These are phyloP conservation scores for Tachina grossa DNA, from an alignment of 2,888 invertebrate genomes.

Conservation along the genomic window DNA sequence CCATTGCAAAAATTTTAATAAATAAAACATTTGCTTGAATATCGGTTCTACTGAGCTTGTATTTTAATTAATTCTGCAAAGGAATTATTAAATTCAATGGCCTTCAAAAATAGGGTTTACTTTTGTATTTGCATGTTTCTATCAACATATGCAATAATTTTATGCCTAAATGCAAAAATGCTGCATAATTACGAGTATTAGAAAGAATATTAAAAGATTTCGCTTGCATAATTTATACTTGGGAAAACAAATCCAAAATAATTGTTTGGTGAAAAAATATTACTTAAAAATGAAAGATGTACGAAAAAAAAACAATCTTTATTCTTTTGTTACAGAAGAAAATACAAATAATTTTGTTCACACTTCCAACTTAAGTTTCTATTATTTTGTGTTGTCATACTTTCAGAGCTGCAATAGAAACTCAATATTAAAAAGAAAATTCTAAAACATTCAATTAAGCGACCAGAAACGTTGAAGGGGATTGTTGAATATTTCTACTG, in stretches of 20 bases:
- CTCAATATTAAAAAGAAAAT: neutral
- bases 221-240: neutral
- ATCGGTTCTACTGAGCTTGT: slow-evolving; percentile 9
- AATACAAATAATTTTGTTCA: slow-evolving; percentile 5
- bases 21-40: neutral
- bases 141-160: neutral
- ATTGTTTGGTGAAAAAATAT: slow-evolving; percentile 2
- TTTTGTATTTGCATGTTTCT: neutral
- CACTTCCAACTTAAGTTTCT: slow-evolving; percentile 8
- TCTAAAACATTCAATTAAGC: slow-evolving; percentile 35
- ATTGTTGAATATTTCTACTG: neutral
- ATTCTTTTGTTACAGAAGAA: neutral
- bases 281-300: neutral
- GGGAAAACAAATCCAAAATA: slow-evolving; percentile 16
- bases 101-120: neutral
- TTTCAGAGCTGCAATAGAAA: neutral
- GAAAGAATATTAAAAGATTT: slow-evolving; percentile 1
- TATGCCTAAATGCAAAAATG: slow-evolving; percentile 2
- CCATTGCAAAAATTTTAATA: neutral
- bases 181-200: slow-evolving; percentile 5
- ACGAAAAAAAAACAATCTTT: neutral
- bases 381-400: slow-evolving; percentile 1
- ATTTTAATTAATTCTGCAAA: slow-evolving; percentile 38
- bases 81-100: neutral
- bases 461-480: slow-evolving; percentile 32